Base-by-base conservation (phyloP, 2,888 invertebrate genomes). In the Leistus spinibarbis region DNA sequence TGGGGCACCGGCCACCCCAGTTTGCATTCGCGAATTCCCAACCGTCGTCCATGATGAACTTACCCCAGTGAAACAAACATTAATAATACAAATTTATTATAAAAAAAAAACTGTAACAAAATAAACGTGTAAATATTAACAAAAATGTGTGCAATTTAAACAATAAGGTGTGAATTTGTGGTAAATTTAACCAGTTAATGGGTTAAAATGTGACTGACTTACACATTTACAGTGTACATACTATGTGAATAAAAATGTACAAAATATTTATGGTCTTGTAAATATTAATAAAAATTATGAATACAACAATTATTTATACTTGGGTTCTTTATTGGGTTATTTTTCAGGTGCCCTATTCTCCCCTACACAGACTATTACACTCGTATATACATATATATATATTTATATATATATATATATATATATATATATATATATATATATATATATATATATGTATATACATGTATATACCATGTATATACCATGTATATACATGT, bases 1-100 rank as follows among this genome's bases (percentile, higher is more conserved):
- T 91, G 78, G 90, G 90, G 2, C 86, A 86, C 76, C 86, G 90
- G 79, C 86, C 86, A 17, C 90, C 90, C 7, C 89, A 89, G 80
- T 86, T 90, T 70, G 88, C 89, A 80, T 88, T 88, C 83, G 87
- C 90, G n/a, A 87, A 89, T 10, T 87, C 88, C 40, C 87, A 87
- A 0, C 88, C 88, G 76, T 88, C 89, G 73, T 88, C 88, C 76
- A 88, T 90, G 74, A 82, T 90, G 63, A 90, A 90, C 81, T 88
- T 90, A 78, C 89, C 89, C 1, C 90, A 90, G 87, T 90, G 88
- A 89, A 87, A 75, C 67, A 77, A 76, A 17, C n/a, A n/a, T n/a
- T n/a, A n/a, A 60, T 10, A 5, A 40, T 13, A 40, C 40, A 10
- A 7, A 40, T 1, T 40, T 40, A 0, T 40, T 10, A 3, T 5